Evolutionary conservation across 2,797 vertebrate species (phyloP).

Genomic region (Falco berigora): DNA sequence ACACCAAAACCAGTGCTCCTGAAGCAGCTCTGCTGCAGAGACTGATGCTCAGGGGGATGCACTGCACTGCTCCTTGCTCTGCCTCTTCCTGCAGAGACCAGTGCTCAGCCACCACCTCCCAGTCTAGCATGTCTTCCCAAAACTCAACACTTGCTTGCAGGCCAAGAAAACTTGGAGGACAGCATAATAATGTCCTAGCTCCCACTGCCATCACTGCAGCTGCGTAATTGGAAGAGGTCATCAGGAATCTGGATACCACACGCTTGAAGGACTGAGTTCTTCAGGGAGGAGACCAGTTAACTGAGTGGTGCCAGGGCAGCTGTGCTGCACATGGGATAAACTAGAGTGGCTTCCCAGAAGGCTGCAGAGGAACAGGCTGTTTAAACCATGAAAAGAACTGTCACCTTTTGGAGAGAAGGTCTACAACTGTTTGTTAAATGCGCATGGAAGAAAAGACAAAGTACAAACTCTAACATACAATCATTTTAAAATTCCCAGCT

Average conservation of each 20-base stretch:
- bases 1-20: not conserved
- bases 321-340: not conserved
- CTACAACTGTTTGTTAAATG: not conserved
- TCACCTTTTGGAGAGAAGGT: not conserved
- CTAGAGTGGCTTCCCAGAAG: not conserved
- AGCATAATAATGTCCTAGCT: not conserved
- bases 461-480: not conserved
- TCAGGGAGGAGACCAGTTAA: not conserved
- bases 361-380: not conserved
- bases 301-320: not conserved
- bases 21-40: not conserved
- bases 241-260: not conserved
- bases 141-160: not conserved
- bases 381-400: not conserved
- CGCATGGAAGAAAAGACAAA: rapidly evolving
- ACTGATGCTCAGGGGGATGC: not conserved
- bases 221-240: not conserved
- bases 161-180: not conserved
- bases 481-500: not conserved
- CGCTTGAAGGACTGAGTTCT: not conserved
- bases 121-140: not conserved
- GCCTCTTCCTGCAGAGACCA: not conserved
- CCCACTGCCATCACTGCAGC: not conserved
- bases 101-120: not conserved
- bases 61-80: not conserved